Evolutionary conservation across 1,140 invertebrate species (phyloP).

Genomic region (Drosophila truncata): DNA sequence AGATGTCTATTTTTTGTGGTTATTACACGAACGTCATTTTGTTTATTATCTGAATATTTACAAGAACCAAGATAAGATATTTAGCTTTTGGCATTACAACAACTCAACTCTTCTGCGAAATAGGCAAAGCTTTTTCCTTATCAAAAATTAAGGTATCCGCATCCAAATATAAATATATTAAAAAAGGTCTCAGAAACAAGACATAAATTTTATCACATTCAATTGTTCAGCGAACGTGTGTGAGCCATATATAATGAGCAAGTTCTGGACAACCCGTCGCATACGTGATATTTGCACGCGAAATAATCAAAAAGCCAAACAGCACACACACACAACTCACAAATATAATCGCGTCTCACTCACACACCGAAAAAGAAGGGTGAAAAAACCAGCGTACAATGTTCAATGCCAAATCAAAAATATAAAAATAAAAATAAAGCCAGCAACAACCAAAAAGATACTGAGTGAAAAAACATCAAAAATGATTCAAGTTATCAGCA

Average conservation of each 20-base stretch:
- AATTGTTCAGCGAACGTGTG: constrained; percentile 63
- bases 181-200: constrained; percentile 7
- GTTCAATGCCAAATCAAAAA: constrained; percentile 78
- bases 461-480: constrained; percentile 50
- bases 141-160: constrained; percentile 11
- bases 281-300: constrained; percentile 79
- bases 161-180: not conserved
- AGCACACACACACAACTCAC: constrained; percentile 37
- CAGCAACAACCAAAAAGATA: constrained; percentile 45
- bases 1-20: not conserved
- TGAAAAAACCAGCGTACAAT: constrained; percentile 79
- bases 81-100: constrained; percentile 12
- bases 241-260: constrained; percentile 65
- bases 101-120: constrained; percentile 9
- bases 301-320: constrained; percentile 69
- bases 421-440: constrained; percentile 58
- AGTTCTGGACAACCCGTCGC: constrained; percentile 49
- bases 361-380: constrained; percentile 61
- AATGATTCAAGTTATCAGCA: constrained; percentile 69
- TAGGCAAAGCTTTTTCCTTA: not conserved
- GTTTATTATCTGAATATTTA: constrained; percentile 3
- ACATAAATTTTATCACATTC: constrained; percentile 67
- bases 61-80: not conserved
- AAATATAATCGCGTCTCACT: constrained; percentile 21
- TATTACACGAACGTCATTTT: constrained; percentile 60